These are phyloP conservation scores for Myathropa florea DNA, from an alignment of 2,888 invertebrate genomes.

Conservation along the genomic window DNA sequence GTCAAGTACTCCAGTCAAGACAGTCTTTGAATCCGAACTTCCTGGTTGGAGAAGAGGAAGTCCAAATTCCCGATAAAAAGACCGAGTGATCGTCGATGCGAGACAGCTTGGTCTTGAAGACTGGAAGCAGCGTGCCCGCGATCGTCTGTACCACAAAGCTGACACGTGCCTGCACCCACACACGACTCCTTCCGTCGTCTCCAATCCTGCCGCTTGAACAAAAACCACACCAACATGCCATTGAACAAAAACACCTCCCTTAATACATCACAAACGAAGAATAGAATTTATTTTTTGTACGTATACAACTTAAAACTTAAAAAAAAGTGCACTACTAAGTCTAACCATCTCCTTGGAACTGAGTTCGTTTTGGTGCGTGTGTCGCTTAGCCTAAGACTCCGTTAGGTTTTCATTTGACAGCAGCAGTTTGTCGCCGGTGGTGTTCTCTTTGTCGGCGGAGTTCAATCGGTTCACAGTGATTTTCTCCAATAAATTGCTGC, in stretches of 20 bases:
- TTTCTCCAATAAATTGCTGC: conserved; percentile 75
- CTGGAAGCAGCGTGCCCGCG: no score
- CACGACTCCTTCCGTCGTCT: no score
- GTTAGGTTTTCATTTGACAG: background rate
- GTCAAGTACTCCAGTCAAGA: no score
- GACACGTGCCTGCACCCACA: no score
- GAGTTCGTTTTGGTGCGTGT: background rate
- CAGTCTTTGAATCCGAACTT: no score
- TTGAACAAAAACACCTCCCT: background rate
- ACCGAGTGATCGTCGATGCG: no score
- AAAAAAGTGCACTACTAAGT: conserved; percentile 26
- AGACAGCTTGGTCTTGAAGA: no score
- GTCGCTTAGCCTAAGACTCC: background rate
- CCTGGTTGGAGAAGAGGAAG: no score
- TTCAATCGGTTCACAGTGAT: conserved; percentile 74
- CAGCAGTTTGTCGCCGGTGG: background rate
- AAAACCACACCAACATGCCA: no score
- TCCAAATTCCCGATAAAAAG: no score
- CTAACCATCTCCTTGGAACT: background rate
- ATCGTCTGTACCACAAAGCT: no score
- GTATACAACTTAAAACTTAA: conserved; percentile 62
- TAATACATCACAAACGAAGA: conserved; percentile 15
- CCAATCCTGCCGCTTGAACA: no score
- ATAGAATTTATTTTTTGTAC: conserved; percentile 67
- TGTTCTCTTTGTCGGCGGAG: conserved; percentile 45